Base-by-base conservation (phyloP, 2,888 invertebrate species). In the Kryphioiulus occultus region DNA sequence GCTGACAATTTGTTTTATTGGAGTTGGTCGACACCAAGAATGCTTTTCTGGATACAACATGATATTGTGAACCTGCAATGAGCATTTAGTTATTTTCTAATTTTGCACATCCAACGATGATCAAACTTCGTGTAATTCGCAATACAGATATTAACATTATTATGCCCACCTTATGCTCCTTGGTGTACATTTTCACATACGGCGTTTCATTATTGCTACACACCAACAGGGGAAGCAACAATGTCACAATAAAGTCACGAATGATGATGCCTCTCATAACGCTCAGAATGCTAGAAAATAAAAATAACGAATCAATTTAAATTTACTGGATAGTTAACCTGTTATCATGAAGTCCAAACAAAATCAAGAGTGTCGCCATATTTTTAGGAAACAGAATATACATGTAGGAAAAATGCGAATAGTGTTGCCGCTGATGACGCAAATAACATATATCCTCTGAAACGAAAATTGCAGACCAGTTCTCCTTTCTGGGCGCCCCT, bases 11-110 rank as follows among this genome's bases (percentile, higher is more conserved):
- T 95, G 95, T 90, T 94, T 94, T 89, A 95, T 95, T 7, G 94
- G 93, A 42, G 94, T 94, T 26, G 94, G 94, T 90, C 94, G 94
- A 91, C 95, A 95, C 95, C 95, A 95, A 35, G 95, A 95, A 91
- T 95, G 94, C 90, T 94, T 94, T 91, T 95, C 94, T 1, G 95
- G 95, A 90, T 95, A 95, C 78, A 95, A 91, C 4, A 95, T 95
- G 88, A 95, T 94, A 91, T 95, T 95, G 92, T 95, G 95, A 10
- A 95, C 95, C 94, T 95, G 89, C 44, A 26, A 88, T 68, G 44
- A 30, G n/a, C n/a, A n/a, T n/a, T n/a, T n/a, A n/a, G n/a, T n/a
- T n/a, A n/a, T n/a, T n/a, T n/a, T n/a, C n/a, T n/a, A n/a, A n/a
- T n/a, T n/a, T n/a, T n/a, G n/a, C n/a, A n/a, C n/a, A n/a, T n/a